Conservation (phyloP, 2,797 vertebrate species). For the Epinephelus malabaricus region DNA sequence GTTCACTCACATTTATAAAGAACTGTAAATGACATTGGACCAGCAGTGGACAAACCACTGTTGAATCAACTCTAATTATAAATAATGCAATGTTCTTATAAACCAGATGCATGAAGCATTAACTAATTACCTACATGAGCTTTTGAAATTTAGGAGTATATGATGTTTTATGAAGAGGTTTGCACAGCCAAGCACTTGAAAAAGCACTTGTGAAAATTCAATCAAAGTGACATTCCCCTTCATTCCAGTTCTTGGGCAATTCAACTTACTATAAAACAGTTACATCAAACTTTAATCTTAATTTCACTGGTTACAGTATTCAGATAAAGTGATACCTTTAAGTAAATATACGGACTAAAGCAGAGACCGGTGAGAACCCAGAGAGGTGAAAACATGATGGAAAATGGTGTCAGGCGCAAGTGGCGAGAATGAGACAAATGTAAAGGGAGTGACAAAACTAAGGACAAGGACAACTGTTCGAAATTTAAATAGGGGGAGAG, state of each 20-base stretch:
- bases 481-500: slow-evolving; percentile 13
- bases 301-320: not conserved
- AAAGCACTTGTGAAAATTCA: too few relatives aligned
- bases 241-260: not conserved
- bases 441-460: not conserved
- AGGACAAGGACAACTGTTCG: slow-evolving; percentile 15
- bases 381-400: not conserved
- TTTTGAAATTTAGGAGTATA: too few relatives aligned
- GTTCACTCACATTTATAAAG: not conserved
- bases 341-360: not conserved
- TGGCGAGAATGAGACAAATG: not conserved
- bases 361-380: not conserved
- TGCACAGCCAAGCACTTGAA: too few relatives aligned
- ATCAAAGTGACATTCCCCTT: not conserved
- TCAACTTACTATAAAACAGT: not conserved
- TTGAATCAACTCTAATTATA: not conserved
- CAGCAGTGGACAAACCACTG: not conserved
- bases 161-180: too few relatives aligned
- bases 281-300: not conserved
- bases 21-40: not conserved
- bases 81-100: not conserved
- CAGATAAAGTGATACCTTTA: not conserved
- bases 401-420: not conserved
- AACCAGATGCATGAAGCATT: too few relatives aligned
- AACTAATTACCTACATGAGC: too few relatives aligned